Base-by-base conservation (phyloP, 2,113 vertebrate genomes). In the Elachura formosa region DNA sequence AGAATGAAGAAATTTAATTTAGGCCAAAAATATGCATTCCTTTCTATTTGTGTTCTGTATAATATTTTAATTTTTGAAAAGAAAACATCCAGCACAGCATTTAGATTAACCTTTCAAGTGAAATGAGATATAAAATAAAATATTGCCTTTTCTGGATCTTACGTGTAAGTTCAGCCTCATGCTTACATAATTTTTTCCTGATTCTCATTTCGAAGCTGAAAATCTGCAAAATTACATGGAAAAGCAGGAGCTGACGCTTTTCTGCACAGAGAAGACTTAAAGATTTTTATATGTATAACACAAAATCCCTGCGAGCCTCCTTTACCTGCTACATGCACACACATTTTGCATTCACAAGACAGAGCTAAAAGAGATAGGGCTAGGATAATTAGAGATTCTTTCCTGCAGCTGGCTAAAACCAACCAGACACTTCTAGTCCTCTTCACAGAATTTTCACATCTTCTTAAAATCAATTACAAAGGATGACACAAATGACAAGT, bases 71-170 rank as follows among this genome's bases (percentile, higher is more conserved):
- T 87, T 69, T 71, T 19, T 88, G 38, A 59, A 76, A 71, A 79
- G 52, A 56, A 86, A 46, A 68, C 28, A 36, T 18, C 20, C 23
- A 89, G 14, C 19, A 61, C 25, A 93, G 14, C 22, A 61, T 56
- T 87, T 76, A 68, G 25, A 36, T 89, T 56, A 81, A 51, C 43
- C n/a, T 69, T 64, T 54, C 46, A 87, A 66, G 69, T 69, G 51
- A 91, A 95, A 89, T 78, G 66, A 78, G 52, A 89, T 20, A 84
- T 41, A 91, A 91, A 95, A 83, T 64, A 79, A 78, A 83, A 66
- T 11, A 84, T n/a, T 87, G 45, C 26, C n/a, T 67, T 82, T 87
- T 62, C 38, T 78, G 16, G 19, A 24, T 46, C 36, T 75, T 74
- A 41, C 33, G 21, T 62, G 24, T 73, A 77, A 78, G n/a, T 78